Conservation (phyloP, 2,113 vertebrate species). For the Psammodynastes pulverulentus region DNA sequence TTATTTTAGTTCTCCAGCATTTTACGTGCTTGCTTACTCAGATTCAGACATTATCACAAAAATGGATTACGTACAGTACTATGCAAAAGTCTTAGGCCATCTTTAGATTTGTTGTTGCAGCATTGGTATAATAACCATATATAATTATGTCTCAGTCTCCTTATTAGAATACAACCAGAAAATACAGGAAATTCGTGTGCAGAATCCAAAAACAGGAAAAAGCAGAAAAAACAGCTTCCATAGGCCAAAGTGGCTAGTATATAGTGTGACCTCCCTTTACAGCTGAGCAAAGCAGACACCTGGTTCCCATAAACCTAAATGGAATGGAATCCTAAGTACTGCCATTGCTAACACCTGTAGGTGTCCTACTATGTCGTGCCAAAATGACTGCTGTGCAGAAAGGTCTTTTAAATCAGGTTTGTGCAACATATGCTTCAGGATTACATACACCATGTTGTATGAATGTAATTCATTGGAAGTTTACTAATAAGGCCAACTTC, state of each 20-base stretch:
- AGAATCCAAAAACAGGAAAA: background rate
- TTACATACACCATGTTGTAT: no score
- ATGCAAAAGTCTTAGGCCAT: background rate
- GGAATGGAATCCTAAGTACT: background rate
- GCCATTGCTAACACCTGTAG: no score
- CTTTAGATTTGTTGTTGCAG: background rate
- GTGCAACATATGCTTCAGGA: no score
- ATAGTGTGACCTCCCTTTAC: background rate
- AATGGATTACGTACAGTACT: background rate
- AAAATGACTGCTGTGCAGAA: no score
- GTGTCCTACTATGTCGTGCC: no score
- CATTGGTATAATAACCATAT: background rate
- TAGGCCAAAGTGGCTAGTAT: background rate
- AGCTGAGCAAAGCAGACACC: background rate
- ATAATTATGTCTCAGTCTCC: background rate
- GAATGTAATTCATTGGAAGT: no score
- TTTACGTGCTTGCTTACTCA: background rate
- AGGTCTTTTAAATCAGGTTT: no score
- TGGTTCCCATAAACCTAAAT: background rate
- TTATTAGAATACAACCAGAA: background rate
- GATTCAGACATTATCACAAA: background rate
- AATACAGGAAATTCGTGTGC: background rate
- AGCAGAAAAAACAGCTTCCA: background rate
- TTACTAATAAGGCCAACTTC: no score
- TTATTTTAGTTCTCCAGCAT: background rate